Base-by-base conservation (phyloP, 2,888 invertebrate genomes). In the Cosmia pyralina region DNA sequence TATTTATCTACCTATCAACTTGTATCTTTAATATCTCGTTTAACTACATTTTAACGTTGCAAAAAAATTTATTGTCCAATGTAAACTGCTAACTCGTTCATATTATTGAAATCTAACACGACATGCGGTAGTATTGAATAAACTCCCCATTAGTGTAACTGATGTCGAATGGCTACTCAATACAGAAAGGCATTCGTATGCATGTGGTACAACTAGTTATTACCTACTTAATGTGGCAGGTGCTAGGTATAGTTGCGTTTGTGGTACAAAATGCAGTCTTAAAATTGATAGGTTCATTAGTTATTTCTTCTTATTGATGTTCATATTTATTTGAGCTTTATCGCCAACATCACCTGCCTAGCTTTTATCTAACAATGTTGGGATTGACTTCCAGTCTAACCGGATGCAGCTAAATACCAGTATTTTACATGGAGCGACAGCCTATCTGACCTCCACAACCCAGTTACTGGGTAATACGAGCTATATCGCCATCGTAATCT, bases 161-260 rank as follows among this genome's bases (percentile, higher is more conserved):
- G 7, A 59, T 19, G 55, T 71, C 8, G n/a, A 62, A 71, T 55
- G 8, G 22, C 69, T 48, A 59, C 48, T 69, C 15, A 48, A 48
- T 68, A 15, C 34, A 69, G n/a, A 48, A 41, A 41, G 48, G 13
- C 38, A 63, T 41, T 64, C 13, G 19, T 52, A 69, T 34, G 52
- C 41, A 55, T 55, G 52, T 57, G 17, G n/a, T 41, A 62, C 7
- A 0, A 57, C 28, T 34, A 50, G 38, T 41, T 41, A 28, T 38
- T 73, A 15, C 38, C 10, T 19, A 13, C 15, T 55, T 65, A 60
- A 22, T 48, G 22, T 41, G 57, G 52, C 71, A 77, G 77, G 66
- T 63, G 55, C 10, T 38, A 17, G 6, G 19, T 22, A 17, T 15
- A 28, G 17, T 50, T 19, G 3, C 46, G 38, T 58, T 22, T 75